Evolutionary conservation across 2,113 vertebrate genomes (phyloP), one percentile per base, ranked within the genome.

Genomic region (Corydoras sp.): DNA sequence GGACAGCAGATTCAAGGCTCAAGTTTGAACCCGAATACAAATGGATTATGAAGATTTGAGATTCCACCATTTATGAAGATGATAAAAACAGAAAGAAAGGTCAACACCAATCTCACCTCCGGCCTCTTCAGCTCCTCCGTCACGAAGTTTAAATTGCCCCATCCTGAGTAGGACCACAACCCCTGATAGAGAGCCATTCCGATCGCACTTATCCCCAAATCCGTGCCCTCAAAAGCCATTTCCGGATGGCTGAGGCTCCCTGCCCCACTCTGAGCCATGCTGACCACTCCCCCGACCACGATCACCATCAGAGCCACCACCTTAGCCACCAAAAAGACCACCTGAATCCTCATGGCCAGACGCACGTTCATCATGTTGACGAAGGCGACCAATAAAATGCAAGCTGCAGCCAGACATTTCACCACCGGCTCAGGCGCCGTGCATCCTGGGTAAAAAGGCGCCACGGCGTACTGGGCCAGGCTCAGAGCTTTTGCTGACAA

Each of bases 41-140:
- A n/a, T n/a, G n/a, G n/a, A n/a, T n/a, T n/a, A n/a, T 35, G 6
- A 35, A 35, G 6, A 35, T 35, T 35, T 35, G 3, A 35, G 32
- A 35, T 35, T 35, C 6, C 3, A 35, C 32, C 6, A 4, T 35
- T 6, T 35, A 3, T 35, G 6, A 35, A 35, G 6, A 6, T 35
- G 3, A 6, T 35, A 6, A 35, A 35, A 6, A 35, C 32, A 35
- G 6, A 35, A 35, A 35, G 32, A 35, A 35, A 35, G 6, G 32
- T 35, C 3, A 6, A 35, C 32, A 69, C 1, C 11, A 14, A 51
- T 84, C 89, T 90, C 66, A 93, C 91, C 77, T 94, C 89, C 31
- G 91, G 91, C 29, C 84, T 90, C 81, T 89, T 91, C 61, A 96
- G 81, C 73, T 95, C 92, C 72, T 95, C 93, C 0, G 76, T 89